Evolutionary conservation across 2,113 vertebrate species (phyloP).

Genomic region (Rattus norvegicus): GRCr8 NC_086033.1:86865501-86866000

Average conservation of each 20-base stretch:
- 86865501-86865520: neutral
- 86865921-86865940: neutral
- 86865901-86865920: neutral
- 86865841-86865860: neutral
- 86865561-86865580: neutral
- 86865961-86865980: neutral
- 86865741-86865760: neutral
- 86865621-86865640: neutral
- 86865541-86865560: neutral
- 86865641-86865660: neutral
- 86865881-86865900: neutral
- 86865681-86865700: neutral
- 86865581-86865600: neutral
- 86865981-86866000: neutral
- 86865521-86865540: neutral
- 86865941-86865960: neutral
- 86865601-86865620: neutral
- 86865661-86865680: neutral
- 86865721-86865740: too few species aligned
- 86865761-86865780: too few species aligned
- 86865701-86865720: neutral
- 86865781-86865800: neutral
- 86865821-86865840: neutral
- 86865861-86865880: slow-evolving; percentile 30
- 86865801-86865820: neutral